Percentiles rank a stretch among this genome's conserved stretches.
phyloP scores from a whole-genome alignment of 2,797 vertebrate species.

The Dendrocincla fuliginosa region DNA sequence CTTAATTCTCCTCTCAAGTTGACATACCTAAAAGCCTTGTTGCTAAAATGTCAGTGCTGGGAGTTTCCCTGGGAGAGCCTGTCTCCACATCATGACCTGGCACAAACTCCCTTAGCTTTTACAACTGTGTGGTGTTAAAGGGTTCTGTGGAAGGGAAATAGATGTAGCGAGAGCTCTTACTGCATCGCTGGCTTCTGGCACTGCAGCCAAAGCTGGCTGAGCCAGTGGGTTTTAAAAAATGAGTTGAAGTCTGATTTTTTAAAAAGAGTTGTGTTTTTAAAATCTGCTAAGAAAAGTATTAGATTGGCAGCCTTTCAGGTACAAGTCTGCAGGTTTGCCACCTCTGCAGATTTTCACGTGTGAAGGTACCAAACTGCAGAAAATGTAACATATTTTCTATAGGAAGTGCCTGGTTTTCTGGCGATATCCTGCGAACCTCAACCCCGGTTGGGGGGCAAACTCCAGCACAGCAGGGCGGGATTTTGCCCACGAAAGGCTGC shows the following conservation, averaged over 20 bases:
- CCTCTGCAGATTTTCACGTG: not conserved
- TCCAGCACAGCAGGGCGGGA: not conserved
- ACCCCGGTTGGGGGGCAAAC: not conserved
- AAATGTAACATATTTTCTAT: not conserved
- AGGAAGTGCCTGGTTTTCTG: accelerated
- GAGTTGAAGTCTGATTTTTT: not conserved
- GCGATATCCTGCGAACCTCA: not conserved
- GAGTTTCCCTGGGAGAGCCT: conserved; percentile 52
- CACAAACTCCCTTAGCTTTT: conserved; percentile 40
- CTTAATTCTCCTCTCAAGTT: conserved; percentile 2
- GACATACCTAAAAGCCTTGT: conserved; percentile 18
- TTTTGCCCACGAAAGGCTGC: not conserved
- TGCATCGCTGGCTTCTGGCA: not conserved
- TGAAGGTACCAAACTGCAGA: not conserved
- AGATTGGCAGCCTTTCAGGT: not conserved
- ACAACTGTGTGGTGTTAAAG: not conserved
- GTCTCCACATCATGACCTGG: conserved; percentile 48
- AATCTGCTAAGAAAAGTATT: not conserved
- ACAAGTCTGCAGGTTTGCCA: not conserved
- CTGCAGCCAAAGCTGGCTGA: not conserved
- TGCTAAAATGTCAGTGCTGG: conserved; percentile 6
- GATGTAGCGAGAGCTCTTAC: not conserved
- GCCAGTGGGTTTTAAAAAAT: not conserved
- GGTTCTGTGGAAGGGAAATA: conserved; percentile 26
- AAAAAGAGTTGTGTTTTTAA: not conserved